A percentile compares a stretch with the other conserved stretches of the same genome.
Conservation (phyloP, 1,140 invertebrate species). For the Cephus cinctus region DNA sequence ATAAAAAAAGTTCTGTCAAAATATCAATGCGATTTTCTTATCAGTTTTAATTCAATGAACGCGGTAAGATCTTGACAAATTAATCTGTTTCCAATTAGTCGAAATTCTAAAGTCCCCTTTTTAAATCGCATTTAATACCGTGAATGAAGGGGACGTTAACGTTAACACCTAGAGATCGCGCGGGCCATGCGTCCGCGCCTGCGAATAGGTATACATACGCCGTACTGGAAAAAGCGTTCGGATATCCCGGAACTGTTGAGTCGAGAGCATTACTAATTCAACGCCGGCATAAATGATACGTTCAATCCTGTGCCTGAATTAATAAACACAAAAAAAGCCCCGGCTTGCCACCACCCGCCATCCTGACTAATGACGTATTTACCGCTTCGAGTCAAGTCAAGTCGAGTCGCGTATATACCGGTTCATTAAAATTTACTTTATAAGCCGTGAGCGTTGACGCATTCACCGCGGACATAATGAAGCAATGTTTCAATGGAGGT, state of each 20-base stretch:
- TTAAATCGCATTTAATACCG: slow-evolving; percentile 26
- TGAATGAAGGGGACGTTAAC: neutral
- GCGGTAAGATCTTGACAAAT: slow-evolving; percentile 35
- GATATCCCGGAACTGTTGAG: slow-evolving; percentile 23
- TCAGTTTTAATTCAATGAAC: too few relatives aligned
- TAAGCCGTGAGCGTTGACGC: slow-evolving; percentile 41
- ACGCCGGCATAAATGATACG: slow-evolving; percentile 41
- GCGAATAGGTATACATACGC: slow-evolving; percentile 1
- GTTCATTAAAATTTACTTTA: slow-evolving; percentile 55
- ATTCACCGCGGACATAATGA: slow-evolving; percentile 47
- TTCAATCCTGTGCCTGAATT: slow-evolving; percentile 43
- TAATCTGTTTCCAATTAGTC: slow-evolving; percentile 42
- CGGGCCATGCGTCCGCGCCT: neutral
- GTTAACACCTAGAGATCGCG: slow-evolving; percentile 4
- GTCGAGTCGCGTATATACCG: slow-evolving; percentile 27
- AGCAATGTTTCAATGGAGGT: slow-evolving; percentile 40
- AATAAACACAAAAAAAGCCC: slow-evolving; percentile 45
- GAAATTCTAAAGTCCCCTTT: slow-evolving; percentile 22
- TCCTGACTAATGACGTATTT: slow-evolving; percentile 51
- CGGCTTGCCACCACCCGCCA: slow-evolving; percentile 12
- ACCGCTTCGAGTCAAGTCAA: slow-evolving; percentile 32
- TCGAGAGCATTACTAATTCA: slow-evolving; percentile 43
- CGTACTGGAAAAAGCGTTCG: slow-evolving; percentile 23
- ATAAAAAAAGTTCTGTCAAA: too few relatives aligned
- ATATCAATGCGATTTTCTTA: too few relatives aligned